phyloP scores from a whole-genome alignment of 2,113 vertebrate genomes.

The Pterocles gutturalis region DNA sequence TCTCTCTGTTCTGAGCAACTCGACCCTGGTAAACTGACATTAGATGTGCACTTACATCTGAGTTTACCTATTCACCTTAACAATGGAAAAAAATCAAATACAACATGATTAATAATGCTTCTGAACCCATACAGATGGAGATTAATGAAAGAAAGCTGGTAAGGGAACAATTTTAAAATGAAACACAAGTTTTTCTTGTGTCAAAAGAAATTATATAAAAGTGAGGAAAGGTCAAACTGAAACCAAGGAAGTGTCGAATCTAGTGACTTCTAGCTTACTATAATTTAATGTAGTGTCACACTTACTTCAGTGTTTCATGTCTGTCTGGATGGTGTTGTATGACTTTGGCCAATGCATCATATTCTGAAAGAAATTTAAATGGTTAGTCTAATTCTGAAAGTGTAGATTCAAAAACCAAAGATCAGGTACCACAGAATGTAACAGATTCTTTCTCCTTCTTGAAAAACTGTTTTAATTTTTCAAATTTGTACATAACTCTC shows the following conservation, averaged over 20 bases:
- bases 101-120: not conserved
- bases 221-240: not conserved
- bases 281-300: not conserved
- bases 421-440: not conserved
- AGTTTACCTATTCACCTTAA: not conserved
- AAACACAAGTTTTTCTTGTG: not conserved
- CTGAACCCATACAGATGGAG: not conserved
- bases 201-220: not conserved
- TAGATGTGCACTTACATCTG: not conserved
- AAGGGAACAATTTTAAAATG: not conserved
- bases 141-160: not conserved
- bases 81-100: not conserved
- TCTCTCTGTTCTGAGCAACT: not conserved
- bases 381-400: not conserved
- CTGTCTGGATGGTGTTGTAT: conserved; percentile 97
- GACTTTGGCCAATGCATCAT: conserved; percentile 96
- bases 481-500: not conserved
- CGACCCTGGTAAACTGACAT: not conserved
- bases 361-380: conserved; percentile 83
- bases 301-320: conserved; percentile 96
- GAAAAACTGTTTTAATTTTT: not conserved
- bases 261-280: not conserved
- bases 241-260: not conserved
- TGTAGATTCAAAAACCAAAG: not conserved
- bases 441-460: not conserved